phyloP scores from a whole-genome alignment of 2,888 invertebrate genomes.

The Lasioglossum pauxillum region DNA sequence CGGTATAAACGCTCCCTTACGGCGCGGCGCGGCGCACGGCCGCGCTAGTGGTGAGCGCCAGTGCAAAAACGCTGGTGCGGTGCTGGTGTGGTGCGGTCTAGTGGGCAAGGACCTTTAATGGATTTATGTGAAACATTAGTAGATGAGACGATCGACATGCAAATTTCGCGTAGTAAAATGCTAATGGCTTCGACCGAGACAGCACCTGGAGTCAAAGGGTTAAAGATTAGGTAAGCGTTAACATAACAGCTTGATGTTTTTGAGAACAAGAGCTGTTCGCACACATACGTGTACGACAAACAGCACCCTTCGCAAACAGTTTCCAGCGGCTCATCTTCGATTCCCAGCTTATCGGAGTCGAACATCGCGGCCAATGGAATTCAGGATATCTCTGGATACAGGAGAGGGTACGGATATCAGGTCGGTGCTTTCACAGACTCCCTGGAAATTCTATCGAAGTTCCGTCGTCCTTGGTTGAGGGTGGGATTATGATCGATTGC shows the following conservation, averaged over 20 bases:
- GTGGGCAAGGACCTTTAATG: no score
- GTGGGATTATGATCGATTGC: conserved; percentile 32
- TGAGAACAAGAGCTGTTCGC: background rate
- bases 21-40: no score
- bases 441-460: conserved; percentile 29
- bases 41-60: no score
- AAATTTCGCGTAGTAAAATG: background rate
- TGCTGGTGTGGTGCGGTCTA: no score
- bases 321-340: background rate
- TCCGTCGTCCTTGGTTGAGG: conserved; percentile 17
- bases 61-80: no score
- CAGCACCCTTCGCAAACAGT: conserved; percentile 18
- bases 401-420: conserved; percentile 11
- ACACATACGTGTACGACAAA: background rate
- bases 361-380: conserved; percentile 35
- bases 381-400: conserved; percentile 14
- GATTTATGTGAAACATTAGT: background rate
- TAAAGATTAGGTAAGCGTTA: background rate
- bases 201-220: background rate
- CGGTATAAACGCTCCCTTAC: no score
- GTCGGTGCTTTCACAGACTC: conserved; percentile 25
- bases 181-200: background rate
- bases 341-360: conserved; percentile 16
- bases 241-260: background rate
- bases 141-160: background rate